Conservation (phyloP, 2,113 vertebrate genomes). For the Dromas ardeola region DNA sequence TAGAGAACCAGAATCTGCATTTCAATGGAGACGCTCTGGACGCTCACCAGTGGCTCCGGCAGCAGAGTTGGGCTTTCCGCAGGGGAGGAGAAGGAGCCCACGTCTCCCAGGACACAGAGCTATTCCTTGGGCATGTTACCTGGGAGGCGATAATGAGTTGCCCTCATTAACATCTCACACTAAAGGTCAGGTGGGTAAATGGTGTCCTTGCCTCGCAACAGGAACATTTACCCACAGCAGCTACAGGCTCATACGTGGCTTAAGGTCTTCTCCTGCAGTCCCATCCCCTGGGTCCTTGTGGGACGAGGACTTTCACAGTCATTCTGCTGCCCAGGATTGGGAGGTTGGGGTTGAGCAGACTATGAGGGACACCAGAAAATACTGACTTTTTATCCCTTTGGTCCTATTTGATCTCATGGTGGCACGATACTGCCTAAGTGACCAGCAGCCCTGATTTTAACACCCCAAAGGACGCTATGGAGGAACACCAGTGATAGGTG, state of each 20-base stretch:
- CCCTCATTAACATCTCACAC: not conserved
- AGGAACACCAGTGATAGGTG: not conserved
- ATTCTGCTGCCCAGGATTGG: not conserved
- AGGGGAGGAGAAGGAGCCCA: not conserved
- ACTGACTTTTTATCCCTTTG: not conserved
- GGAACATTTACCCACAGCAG: not conserved
- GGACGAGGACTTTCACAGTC: not conserved
- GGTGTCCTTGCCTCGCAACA: not conserved
- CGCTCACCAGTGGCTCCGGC: not conserved
- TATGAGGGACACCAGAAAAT: not conserved
- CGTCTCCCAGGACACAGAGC: not conserved
- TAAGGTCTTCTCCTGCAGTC: not conserved
- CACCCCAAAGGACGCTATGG: not conserved
- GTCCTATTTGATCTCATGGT: not conserved
- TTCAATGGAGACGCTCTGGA: not conserved
- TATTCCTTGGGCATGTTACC: not conserved
- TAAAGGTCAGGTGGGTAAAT: not conserved
- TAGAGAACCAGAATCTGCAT: constrained; percentile 7
- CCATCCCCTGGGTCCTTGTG: not conserved
- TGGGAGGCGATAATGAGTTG: not conserved
- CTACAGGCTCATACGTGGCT: not conserved
- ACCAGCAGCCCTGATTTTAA: not conserved
- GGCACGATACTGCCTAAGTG: not conserved
- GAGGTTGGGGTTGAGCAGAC: not conserved
- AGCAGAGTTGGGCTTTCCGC: not conserved